phyloP scores from a whole-genome alignment of 2,797 vertebrate genomes.

The Chaunax sp. region DNA sequence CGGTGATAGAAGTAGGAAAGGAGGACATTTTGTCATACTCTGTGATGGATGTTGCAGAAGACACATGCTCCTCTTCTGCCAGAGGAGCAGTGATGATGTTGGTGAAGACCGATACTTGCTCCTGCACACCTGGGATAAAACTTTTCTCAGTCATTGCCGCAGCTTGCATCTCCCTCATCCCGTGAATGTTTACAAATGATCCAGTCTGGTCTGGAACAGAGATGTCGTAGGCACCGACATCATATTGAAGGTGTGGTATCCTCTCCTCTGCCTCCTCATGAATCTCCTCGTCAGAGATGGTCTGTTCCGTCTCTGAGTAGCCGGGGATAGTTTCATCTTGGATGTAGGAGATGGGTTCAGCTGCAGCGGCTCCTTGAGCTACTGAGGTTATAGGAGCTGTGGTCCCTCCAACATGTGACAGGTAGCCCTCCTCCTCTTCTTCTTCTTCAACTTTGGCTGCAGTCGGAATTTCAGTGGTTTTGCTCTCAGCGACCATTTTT shows the following conservation, averaged over 20 bases:
- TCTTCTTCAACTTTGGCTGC: conserved; percentile 67
- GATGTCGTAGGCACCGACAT: conserved; percentile 88
- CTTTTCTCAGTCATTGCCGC: conserved; percentile 82
- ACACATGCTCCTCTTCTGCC: conserved; percentile 97
- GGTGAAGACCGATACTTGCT: conserved; percentile 90
- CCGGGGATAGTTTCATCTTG: conserved; percentile 98
- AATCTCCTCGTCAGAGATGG: conserved; percentile 99
- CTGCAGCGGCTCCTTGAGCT: conserved; percentile 79
- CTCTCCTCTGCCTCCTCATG: conserved; percentile 96
- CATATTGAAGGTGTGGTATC: conserved; percentile 91
- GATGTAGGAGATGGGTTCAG: conserved; percentile 91
- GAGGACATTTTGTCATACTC: conserved; percentile 97
- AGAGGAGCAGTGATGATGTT: conserved; percentile 95
- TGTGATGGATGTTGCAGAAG: conserved; percentile 97
- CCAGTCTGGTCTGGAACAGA: conserved; percentile 90
- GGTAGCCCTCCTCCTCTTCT: conserved; percentile 76
- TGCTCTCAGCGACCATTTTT: conserved; percentile 49
- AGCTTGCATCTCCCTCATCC: conserved; percentile 86
- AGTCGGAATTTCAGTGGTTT: conserved; percentile 49
- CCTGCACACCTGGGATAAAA: conserved; percentile 82
- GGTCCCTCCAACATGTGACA: conserved; percentile 74
- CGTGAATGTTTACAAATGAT: conserved; percentile 88
- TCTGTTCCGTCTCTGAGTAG: conserved; percentile 98
- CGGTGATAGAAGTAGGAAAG: conserved; percentile 94
- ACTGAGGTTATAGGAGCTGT: conserved; percentile 76